Percentiles rank a stretch among this genome's conserved stretches.
These are phyloP conservation scores for Archaeoteleia sp. DNA, from an alignment of 2,888 invertebrate genomes.

Conservation along the genomic window DNA sequence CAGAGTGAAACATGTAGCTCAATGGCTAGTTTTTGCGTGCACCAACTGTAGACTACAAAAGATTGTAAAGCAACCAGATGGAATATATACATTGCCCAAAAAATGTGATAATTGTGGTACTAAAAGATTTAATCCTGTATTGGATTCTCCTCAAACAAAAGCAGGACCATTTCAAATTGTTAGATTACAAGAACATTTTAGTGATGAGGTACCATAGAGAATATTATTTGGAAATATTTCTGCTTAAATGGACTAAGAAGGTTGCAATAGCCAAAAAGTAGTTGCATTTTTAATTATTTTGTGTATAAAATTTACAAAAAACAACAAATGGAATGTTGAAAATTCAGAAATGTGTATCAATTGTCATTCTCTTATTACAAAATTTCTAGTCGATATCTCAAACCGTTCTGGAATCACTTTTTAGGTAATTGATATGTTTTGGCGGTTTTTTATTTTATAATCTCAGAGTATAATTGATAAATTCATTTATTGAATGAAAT, in stretches of 20 bases:
- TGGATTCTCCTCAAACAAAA: constrained; percentile 82
- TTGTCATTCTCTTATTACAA: too few species aligned
- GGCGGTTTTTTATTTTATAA: too few species aligned
- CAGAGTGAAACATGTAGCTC: constrained; percentile 83
- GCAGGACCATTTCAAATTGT: constrained; percentile 88
- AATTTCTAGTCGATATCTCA: too few species aligned
- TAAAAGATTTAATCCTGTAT: constrained; percentile 80
- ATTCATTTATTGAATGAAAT: too few species aligned
- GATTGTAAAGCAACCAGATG: constrained; percentile 77
- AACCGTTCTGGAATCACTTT: too few species aligned
- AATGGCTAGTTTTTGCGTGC: constrained; percentile 88
- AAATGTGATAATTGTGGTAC: constrained; percentile 79
- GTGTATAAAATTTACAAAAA: too few species aligned
- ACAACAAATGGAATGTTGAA: too few species aligned
- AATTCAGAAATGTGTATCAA: too few species aligned
- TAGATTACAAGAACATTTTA: constrained; percentile 86
- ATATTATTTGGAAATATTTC: constrained; percentile 2
- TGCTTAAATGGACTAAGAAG: neutral
- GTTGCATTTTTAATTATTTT: too few species aligned
- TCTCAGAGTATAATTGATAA: too few species aligned
- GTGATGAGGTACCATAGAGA: constrained; percentile 77
- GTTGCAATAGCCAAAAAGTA: neutral
- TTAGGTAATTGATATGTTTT: too few species aligned
- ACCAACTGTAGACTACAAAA: constrained; percentile 77
- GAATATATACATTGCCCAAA: constrained; percentile 78